Evolutionary conservation across 2,797 vertebrate genomes (phyloP), one percentile per base, ranked within the genome.

Genomic region (Artibeus jamaicensis): DNA sequence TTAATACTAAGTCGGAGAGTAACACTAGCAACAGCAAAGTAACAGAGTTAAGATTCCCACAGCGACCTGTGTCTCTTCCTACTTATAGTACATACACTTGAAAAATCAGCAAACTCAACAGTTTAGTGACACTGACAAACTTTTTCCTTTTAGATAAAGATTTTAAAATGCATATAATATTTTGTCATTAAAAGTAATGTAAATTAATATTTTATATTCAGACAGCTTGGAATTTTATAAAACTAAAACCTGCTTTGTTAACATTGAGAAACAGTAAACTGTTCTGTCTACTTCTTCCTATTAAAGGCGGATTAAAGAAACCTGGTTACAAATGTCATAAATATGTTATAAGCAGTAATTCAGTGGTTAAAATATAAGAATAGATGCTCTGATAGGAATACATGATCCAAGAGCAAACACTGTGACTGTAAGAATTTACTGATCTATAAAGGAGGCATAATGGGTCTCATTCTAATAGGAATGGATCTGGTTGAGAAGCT

Each of bases 21-120:
- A 85, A 91, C 96, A 87, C 50, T 85, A 90, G 46, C 37, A 42
- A 78, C 94, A 95, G 19, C 53, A 39, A 84, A 89, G 57, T 19
- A 39, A 87, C 12, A 62, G 65, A 94, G n/a, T 76, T 87, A 78
- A 78, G 19, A 88, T 74, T 92, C 48, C 34, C 50, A 19, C 3
- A 88, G 29, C 4, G 26, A 46, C 44, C 14, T 85, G 46, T 26
- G 10, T 11, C 19, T 3, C 8, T n/a, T 29, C 9, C 62, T 67
- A 32, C 29, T 77, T 53, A 68, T 0, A n/a, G 59, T 18, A 70
- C 46, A 44, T 24, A 68, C 48, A 62, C 39, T 34, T 42, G 70
- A 89, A 83, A 95, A 34, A 55, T 6, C 3, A 85, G 57, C 46
- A 87, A 85, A 94, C 88, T 44, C 34, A 76, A 77, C 29, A 48